phyloP scores from a whole-genome alignment of 1,140 invertebrate species.

The Sycobia sp. region DNA sequence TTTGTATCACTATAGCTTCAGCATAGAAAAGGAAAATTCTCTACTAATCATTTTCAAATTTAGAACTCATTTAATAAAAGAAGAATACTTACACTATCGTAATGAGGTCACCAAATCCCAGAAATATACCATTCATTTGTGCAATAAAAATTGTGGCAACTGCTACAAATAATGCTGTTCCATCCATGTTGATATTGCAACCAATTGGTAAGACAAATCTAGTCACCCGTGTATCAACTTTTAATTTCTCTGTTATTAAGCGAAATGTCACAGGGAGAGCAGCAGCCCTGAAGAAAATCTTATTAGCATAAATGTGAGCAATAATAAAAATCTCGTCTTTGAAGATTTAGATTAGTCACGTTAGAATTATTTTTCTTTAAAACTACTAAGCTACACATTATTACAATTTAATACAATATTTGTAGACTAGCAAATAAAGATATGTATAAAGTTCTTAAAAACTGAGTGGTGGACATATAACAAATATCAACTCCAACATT shows the following conservation, averaged over 20 bases:
- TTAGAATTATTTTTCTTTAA: too few species aligned
- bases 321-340: too few species aligned
- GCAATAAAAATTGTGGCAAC: constrained; percentile 90
- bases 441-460: too few species aligned
- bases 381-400: too few species aligned
- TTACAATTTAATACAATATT: too few species aligned
- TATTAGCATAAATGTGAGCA: constrained; percentile 48
- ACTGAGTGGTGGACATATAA: too few species aligned
- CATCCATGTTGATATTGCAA: constrained; percentile 93
- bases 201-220: constrained; percentile 90
- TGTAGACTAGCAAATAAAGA: too few species aligned
- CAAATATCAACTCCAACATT: too few species aligned
- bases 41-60: too few species aligned
- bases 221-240: constrained; percentile 87
- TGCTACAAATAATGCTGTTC: constrained; percentile 89
- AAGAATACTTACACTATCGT: constrained; percentile 75
- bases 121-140: constrained; percentile 83
- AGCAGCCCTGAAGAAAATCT: constrained; percentile 76
- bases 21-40: too few species aligned
- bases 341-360: too few species aligned
- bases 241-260: constrained; percentile 90
- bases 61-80: not conserved
- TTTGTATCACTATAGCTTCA: too few species aligned
- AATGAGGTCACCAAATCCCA: constrained; percentile 79
- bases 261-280: constrained; percentile 93